These are phyloP conservation scores for Perognathus longimembris DNA, from an alignment of 2,113 vertebrate species.

Conservation along the genomic window DNA sequence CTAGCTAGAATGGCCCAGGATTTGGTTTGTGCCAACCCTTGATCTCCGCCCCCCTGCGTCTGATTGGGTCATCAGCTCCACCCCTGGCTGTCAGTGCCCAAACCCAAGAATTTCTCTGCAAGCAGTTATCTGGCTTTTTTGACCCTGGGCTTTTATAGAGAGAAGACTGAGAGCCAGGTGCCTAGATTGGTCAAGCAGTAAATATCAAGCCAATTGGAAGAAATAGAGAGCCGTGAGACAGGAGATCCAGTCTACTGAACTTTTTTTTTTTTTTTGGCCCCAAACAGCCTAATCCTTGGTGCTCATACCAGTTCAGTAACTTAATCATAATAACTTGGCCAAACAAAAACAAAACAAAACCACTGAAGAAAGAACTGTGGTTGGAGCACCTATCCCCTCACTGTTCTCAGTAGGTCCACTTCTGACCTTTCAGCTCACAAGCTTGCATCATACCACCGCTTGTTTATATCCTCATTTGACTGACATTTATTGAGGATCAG, in stretches of 20 bases:
- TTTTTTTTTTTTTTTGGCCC: background rate
- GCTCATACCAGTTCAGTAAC: background rate
- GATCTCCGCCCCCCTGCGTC: rapidly evolving
- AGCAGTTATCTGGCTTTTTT: background rate
- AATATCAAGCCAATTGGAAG: background rate
- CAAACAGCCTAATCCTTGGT: background rate
- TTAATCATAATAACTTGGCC: background rate
- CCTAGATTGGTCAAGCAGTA: rapidly evolving
- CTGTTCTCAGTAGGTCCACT: background rate
- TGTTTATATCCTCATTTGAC: background rate
- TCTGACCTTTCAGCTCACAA: background rate
- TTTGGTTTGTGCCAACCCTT: background rate
- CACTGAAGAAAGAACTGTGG: background rate
- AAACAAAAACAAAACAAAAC: background rate
- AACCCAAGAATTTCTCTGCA: too few relatives aligned
- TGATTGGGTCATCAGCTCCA: background rate
- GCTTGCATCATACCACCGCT: rapidly evolving
- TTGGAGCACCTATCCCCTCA: background rate
- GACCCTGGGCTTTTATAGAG: background rate
- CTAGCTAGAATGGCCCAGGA: rapidly evolving
- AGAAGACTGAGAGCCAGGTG: background rate
- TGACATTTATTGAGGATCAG: background rate
- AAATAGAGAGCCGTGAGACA: slow-evolving; percentile 25
- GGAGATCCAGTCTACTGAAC: background rate
- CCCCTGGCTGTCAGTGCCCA: background rate